Percentiles rank a stretch among this genome's conserved stretches.
Evolutionary conservation across 2,888 invertebrate genomes (phyloP).

Genomic region (Liodrosophila aerea): DNA sequence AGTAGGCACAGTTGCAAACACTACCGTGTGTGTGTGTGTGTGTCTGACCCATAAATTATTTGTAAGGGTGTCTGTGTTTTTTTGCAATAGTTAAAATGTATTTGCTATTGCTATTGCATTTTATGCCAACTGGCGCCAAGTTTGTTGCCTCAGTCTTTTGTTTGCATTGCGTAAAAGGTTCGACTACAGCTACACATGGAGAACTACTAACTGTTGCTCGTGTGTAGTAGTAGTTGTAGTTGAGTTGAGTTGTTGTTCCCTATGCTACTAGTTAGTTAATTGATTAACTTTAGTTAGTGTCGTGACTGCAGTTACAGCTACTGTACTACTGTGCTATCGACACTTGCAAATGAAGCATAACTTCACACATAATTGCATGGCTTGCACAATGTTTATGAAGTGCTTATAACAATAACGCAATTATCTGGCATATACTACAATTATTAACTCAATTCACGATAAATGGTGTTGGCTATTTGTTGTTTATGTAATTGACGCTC

Average conservation of each 20-base stretch:
- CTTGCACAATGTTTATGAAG: slow-evolving; percentile 52
- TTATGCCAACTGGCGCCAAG: slow-evolving; percentile 71
- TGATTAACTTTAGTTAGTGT: slow-evolving; percentile 26
- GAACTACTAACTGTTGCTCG: slow-evolving; percentile 29
- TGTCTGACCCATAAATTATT: slow-evolving; percentile 41
- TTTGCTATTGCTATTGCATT: slow-evolving; percentile 49
- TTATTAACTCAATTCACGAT: slow-evolving; percentile 32
- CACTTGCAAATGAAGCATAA: slow-evolving; percentile 68
- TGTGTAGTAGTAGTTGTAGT: slow-evolving; percentile 15
- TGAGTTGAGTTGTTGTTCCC: slow-evolving; percentile 36
- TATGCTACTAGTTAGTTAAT: slow-evolving; percentile 33
- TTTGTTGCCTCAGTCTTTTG: slow-evolving; percentile 77
- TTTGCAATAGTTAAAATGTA: slow-evolving; percentile 21
- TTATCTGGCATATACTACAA: slow-evolving; percentile 49
- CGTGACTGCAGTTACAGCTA: slow-evolving; percentile 49
- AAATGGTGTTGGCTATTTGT: slow-evolving; percentile 26
- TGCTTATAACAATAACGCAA: slow-evolving; percentile 45
- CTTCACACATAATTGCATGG: slow-evolving; percentile 43
- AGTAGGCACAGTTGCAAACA: slow-evolving; percentile 34
- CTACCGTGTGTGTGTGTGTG: slow-evolving; percentile 29
- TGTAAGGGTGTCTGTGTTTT: slow-evolving; percentile 16
- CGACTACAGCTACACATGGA: slow-evolving; percentile 15
- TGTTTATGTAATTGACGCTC: slow-evolving; percentile 33
- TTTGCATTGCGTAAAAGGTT: slow-evolving; percentile 63
- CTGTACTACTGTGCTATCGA: slow-evolving; percentile 55